phyloP scores from a whole-genome alignment of 1,140 invertebrate genomes.

The Dendrolimus kikuchii region DNA sequence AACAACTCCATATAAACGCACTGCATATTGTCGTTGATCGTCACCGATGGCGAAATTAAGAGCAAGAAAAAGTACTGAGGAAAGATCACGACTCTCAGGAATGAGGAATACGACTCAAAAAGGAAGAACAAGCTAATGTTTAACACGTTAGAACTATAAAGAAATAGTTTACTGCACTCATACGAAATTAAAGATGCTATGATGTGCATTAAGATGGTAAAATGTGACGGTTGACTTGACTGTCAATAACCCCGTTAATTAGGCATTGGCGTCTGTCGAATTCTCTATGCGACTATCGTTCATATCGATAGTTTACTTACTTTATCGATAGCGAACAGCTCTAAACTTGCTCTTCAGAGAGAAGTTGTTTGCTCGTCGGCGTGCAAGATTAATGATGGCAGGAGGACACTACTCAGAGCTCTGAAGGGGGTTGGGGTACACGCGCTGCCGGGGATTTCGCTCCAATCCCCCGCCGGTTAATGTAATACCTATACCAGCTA shows the following conservation, averaged over 20 bases:
- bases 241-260: slow-evolving; percentile 20
- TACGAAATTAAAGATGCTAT: too few species aligned
- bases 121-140: too few species aligned
- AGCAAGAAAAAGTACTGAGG: too few species aligned
- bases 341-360: slow-evolving; percentile 37
- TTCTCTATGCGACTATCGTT: slow-evolving; percentile 18
- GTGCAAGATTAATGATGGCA: slow-evolving; percentile 58
- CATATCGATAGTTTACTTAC: slow-evolving; percentile 29
- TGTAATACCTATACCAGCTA: slow-evolving; percentile 33
- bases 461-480: slow-evolving; percentile 21
- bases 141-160: too few species aligned
- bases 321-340: slow-evolving; percentile 40
- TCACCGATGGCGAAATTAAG: too few species aligned
- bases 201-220: too few species aligned
- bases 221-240: too few species aligned
- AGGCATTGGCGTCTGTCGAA: slow-evolving; percentile 4
- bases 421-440: slow-evolving; percentile 13
- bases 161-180: too few species aligned
- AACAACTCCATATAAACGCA: too few species aligned
- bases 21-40: too few species aligned
- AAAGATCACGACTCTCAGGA: too few species aligned
- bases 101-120: too few species aligned
- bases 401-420: slow-evolving; percentile 33
- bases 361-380: slow-evolving; percentile 44
- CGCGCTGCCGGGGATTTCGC: slow-evolving; percentile 21